phyloP scores from a whole-genome alignment of 2,888 invertebrate genomes.

The Thereva unica region DNA sequence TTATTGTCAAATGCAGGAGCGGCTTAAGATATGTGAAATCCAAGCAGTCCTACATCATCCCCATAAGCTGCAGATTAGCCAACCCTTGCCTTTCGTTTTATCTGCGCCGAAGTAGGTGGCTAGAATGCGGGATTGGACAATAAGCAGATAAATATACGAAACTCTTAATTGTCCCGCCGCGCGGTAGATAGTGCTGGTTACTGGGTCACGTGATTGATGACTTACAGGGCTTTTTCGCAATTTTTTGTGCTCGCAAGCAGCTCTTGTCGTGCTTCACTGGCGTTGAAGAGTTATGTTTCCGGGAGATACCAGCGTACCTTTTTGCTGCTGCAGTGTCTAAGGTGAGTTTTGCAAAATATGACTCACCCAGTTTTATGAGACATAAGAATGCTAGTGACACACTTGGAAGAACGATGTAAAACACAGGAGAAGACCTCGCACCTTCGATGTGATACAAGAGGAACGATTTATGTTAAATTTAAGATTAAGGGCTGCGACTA shows the following conservation, averaged over 20 bases:
- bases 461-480: no score
- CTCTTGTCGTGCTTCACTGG: constrained; percentile 3
- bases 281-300: constrained; percentile 25
- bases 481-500: no score
- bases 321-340: not conserved
- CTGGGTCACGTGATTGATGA: constrained; percentile 25
- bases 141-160: constrained; percentile 15
- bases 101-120: not conserved
- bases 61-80: not conserved
- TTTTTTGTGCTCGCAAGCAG: not conserved
- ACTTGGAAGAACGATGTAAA: constrained; percentile 8
- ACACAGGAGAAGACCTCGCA: no score
- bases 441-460: no score
- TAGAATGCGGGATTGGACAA: constrained; percentile 8
- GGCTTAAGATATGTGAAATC: not conserved
- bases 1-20: constrained; percentile 7
- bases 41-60: not conserved
- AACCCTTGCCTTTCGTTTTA: not conserved
- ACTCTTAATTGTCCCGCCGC: constrained; percentile 14
- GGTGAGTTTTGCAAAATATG: constrained; percentile 19
- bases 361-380: constrained; percentile 30
- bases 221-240: constrained; percentile 20
- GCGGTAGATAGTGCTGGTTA: not conserved
- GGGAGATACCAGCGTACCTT: constrained; percentile 6
- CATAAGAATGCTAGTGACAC: constrained; percentile 25